Conservation (phyloP, 2,888 invertebrate species). For the Acrocyrtus sp. region DNA sequence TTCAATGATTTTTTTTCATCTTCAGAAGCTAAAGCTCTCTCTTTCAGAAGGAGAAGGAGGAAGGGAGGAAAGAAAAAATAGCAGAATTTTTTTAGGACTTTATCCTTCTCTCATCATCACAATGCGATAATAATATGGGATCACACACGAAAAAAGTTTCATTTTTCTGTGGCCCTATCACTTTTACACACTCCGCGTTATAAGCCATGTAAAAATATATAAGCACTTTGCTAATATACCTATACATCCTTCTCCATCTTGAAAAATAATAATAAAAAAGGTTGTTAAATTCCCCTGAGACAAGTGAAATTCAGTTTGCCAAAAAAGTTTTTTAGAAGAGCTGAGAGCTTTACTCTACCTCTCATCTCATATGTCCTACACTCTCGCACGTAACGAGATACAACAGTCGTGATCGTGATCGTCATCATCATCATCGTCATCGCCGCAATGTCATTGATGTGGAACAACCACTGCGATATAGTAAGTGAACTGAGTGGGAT, state of each 20-base stretch:
- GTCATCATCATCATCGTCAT: too few relatives aligned
- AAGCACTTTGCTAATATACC: not conserved
- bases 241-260: not conserved
- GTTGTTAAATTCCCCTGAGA: constrained; percentile 26
- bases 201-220: not conserved
- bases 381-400: too few relatives aligned
- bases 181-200: not conserved
- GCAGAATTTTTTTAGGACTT: not conserved
- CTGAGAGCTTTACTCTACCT: too few relatives aligned
- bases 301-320: constrained; percentile 23
- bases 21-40: not conserved
- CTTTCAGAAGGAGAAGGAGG: not conserved
- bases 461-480: not conserved
- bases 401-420: too few relatives aligned
- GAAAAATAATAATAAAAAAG: constrained; percentile 12
- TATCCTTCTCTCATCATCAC: not conserved
- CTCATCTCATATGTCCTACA: too few relatives aligned
- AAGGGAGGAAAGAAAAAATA: not conserved
- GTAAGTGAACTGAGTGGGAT: too few relatives aligned
- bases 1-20: too few relatives aligned
- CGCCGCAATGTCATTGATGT: constrained; percentile 2
- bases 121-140: too few relatives aligned
- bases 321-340: constrained; percentile 7
- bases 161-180: not conserved
- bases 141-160: too few relatives aligned